These are phyloP conservation scores for Drosophila melanica DNA, from an alignment of 1,140 invertebrate species.

Conservation along the genomic window DNA sequence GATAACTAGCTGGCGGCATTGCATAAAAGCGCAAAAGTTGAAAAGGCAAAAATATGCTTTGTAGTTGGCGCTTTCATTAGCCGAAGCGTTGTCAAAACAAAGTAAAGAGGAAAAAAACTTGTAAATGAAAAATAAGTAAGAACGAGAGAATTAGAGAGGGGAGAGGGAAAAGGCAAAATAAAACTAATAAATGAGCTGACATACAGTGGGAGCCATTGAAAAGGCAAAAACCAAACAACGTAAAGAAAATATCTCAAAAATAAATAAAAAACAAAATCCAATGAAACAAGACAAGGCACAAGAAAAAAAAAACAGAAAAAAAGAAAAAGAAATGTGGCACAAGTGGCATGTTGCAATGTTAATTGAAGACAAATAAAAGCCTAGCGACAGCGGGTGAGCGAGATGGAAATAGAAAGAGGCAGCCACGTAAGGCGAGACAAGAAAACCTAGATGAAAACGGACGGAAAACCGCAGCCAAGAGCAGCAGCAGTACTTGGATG, in stretches of 20 bases:
- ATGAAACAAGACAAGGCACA: constrained; percentile 40
- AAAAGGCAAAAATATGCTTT: constrained; percentile 55
- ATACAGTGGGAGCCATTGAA: constrained; percentile 33
- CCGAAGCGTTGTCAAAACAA: constrained; percentile 40
- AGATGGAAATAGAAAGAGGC: not conserved
- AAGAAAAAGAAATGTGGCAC: constrained; percentile 42
- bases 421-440: not conserved
- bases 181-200: constrained; percentile 58
- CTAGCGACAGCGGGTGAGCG: constrained; percentile 5
- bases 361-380: constrained; percentile 62
- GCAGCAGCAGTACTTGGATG: constrained; percentile 22
- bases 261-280: not conserved
- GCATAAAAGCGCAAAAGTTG: constrained; percentile 54
- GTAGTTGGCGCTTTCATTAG: constrained; percentile 50
- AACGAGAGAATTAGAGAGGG: constrained; percentile 1
- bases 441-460: constrained; percentile 13
- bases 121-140: constrained; percentile 55
- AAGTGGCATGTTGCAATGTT: constrained; percentile 62
- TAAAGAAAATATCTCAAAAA: constrained; percentile 38
- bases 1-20: constrained; percentile 16
- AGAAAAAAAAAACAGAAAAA: constrained; percentile 11
- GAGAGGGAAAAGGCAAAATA: constrained; percentile 10
- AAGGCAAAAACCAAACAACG: constrained; percentile 17
- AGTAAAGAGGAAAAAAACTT: constrained; percentile 36
- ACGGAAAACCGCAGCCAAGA: constrained; percentile 31